These are phyloP conservation scores for Acromyrmex echinatior DNA, from an alignment of 1,140 invertebrate genomes.

Conservation along the genomic window DNA sequence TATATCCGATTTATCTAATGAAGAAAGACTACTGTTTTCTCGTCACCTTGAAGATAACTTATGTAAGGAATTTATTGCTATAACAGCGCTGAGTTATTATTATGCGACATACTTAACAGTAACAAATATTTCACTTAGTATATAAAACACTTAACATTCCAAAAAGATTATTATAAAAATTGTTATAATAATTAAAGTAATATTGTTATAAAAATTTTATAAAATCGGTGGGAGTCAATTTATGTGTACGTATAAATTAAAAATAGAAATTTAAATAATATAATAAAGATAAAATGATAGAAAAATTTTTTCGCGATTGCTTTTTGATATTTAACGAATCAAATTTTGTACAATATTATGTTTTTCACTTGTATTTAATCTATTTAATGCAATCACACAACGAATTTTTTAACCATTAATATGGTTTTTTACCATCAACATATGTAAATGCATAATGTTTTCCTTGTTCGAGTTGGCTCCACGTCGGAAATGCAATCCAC, in stretches of 20 bases:
- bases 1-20: background rate
- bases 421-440: background rate
- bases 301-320: background rate
- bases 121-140: background rate
- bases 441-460: conserved; percentile 63
- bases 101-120: too few relatives aligned
- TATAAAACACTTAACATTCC: background rate
- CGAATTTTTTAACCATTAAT: background rate
- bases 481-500: background rate
- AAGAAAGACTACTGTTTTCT: conserved; percentile 10
- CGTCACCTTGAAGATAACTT: conserved; percentile 39
- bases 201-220: background rate
- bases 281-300: background rate
- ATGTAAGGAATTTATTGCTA: background rate
- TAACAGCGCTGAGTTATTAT: background rate
- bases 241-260: background rate
- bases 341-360: background rate
- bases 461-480: conserved; percentile 50
- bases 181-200: background rate
- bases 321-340: background rate
- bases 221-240: background rate
- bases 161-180: background rate
- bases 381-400: background rate
- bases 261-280: background rate
- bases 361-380: background rate